A percentile compares a stretch with the other conserved stretches of the same genome.
Evolutionary conservation across 2,113 vertebrate species (phyloP).

Genomic region (Actinemys pallida): DNA sequence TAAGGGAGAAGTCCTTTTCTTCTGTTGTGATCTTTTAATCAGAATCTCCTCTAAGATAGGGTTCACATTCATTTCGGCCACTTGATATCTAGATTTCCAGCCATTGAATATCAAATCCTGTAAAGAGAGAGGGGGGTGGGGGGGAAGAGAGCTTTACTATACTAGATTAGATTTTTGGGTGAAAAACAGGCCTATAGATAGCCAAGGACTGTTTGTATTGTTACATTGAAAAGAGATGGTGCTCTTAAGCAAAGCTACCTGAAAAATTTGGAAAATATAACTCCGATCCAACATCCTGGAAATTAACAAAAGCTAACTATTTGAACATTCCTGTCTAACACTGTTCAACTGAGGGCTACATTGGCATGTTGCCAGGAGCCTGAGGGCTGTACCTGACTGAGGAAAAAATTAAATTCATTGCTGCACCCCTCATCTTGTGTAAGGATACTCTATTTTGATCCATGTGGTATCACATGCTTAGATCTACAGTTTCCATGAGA

Average conservation of each 20-base stretch:
- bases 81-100: conserved; percentile 78
- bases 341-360: background rate
- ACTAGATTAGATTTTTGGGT: background rate
- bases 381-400: background rate
- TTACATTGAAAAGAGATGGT: background rate
- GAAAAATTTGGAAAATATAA: conserved; percentile 15
- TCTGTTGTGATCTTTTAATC: conserved; percentile 96
- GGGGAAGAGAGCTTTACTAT: conserved; percentile 13
- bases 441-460: background rate
- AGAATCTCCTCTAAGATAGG: conserved; percentile 90
- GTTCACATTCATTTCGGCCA: conserved; percentile 88
- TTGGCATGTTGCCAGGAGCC: background rate
- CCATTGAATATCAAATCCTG: conserved; percentile 81
- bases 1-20: conserved; percentile 92
- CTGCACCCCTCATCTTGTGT: background rate
- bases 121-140: background rate
- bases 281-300: background rate
- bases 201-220: background rate
- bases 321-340: no score
- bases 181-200: background rate
- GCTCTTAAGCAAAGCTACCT: background rate
- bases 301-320: conserved; percentile 57
- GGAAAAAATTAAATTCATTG: background rate
- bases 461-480: background rate
- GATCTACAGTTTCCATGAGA: background rate